Evolutionary conservation across 2,113 vertebrate genomes (phyloP).

Genomic region (Cyanocitta stelleri): DNA sequence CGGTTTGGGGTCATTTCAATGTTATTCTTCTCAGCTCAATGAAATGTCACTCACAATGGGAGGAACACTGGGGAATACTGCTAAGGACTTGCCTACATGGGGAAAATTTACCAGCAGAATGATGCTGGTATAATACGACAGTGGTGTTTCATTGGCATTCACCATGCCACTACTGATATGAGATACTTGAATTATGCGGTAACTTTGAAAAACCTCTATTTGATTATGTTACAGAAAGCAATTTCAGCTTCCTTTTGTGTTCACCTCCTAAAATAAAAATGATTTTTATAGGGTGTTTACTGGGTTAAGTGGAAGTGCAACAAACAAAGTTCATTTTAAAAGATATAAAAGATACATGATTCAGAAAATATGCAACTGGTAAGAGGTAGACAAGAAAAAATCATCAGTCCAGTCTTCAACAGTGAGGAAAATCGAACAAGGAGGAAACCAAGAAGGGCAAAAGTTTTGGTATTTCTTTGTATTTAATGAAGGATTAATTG

Average conservation of each 20-base stretch:
- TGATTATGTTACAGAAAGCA: conserved; percentile 6
- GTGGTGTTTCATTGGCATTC: conserved; percentile 42
- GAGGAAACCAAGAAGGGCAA: not conserved
- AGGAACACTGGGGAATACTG: conserved; percentile 44
- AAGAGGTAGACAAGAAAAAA: not conserved
- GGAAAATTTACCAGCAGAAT: conserved; percentile 19
- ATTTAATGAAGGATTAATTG: not conserved
- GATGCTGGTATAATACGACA: not conserved
- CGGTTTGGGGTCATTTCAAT: conserved; percentile 29
- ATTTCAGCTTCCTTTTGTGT: conserved; percentile 19
- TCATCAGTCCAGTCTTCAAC: not conserved
- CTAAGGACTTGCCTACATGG: not conserved
- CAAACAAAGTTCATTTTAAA: conserved; percentile 7
- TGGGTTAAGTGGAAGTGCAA: not conserved
- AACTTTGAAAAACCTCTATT: conserved; percentile 38
- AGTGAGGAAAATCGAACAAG: not conserved
- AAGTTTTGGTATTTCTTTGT: not conserved
- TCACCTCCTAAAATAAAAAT: conserved; percentile 36
- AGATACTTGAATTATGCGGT: conserved; percentile 32
- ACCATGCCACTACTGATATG: conserved; percentile 4
- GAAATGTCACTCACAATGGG: conserved; percentile 45
- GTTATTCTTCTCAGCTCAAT: conserved; percentile 32
- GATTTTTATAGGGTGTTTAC: conserved; percentile 22
- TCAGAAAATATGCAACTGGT: not conserved
- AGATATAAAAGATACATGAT: not conserved